Base-by-base conservation (phyloP, 2,113 vertebrate genomes). In the Solea senegalensis region DNA sequence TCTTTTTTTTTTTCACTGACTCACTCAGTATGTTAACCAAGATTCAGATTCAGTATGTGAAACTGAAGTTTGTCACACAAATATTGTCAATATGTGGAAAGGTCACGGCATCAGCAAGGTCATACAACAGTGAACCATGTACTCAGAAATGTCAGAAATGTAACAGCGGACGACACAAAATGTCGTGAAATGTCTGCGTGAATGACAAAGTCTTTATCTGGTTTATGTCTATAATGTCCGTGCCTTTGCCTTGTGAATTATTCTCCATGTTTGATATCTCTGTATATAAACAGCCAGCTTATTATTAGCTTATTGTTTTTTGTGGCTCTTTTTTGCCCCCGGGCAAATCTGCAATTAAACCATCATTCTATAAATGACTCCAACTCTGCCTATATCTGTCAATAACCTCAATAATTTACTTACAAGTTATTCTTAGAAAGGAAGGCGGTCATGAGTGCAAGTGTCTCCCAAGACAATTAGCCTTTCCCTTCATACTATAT, bases 351-450 rank as follows among this genome's bases (percentile, higher is more conserved):
- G 69, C 28, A 56, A 65, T 44, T 15, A 79, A 43, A 40, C 50
- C 21, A 58, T 63, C 14, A 59, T 56, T 67, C 56, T 41, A 73
- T 69, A 58, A 76, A 74, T 69, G 53, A 53, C 55, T 73, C 41
- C 54, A 81, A 21, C 13, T 13, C 5, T 69, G 77, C 64, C 41
- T 56, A 27, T 62, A 50, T 70, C 43, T 53, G 52, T 72, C 67
- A 78, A 63, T 57, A 78, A 62, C 53, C 53, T 74, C 21, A 65
- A 56, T 69, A 16, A 73, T 45, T 66, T 55, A 57, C 60, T 54
- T 46, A 16, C 16, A 71, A 4, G 14, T 59, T 52, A 53, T 73
- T 72, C n/a, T 49, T 16, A 40, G 26, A 10, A 43, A 51, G 8
- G 3, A 40, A 16, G 13, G 2, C 8, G 2, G 53, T 9, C 9